These are phyloP conservation scores for Colinus virginianus DNA, from an alignment of 2,113 vertebrate species.

Conservation along the genomic window DNA sequence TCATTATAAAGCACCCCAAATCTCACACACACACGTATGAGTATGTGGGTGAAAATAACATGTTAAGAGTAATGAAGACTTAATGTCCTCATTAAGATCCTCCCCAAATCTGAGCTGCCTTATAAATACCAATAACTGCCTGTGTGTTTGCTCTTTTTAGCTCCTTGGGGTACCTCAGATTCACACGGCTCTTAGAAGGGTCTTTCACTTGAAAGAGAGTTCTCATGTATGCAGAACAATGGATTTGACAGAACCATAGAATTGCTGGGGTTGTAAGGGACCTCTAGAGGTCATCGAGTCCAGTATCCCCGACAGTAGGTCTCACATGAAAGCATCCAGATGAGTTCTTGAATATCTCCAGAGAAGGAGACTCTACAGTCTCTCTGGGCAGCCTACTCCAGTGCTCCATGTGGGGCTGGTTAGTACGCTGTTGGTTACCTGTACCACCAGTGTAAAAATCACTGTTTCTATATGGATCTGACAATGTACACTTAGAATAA, in stretches of 20 bases:
- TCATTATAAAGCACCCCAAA: background rate
- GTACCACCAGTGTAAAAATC: background rate
- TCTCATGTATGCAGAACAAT: background rate
- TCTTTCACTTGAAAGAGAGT: background rate
- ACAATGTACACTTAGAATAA: background rate
- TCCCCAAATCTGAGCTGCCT: background rate
- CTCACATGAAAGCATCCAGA: too few relatives aligned
- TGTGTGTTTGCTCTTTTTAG: background rate
- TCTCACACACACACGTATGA: background rate
- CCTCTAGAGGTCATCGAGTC: too few relatives aligned
- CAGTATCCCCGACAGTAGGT: too few relatives aligned
- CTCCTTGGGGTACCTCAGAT: background rate
- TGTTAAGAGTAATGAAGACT: background rate
- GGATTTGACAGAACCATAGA: background rate
- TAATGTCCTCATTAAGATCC: background rate
- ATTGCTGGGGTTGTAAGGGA: too few relatives aligned
- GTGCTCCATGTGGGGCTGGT: too few relatives aligned
- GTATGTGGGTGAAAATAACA: background rate
- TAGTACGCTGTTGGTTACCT: background rate
- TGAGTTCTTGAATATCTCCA: too few relatives aligned
- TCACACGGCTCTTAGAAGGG: background rate
- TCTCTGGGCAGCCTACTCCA: too few relatives aligned
- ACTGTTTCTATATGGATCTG: background rate
- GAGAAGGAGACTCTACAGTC: too few relatives aligned
- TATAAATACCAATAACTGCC: background rate